These are phyloP conservation scores for Euphonia xanthogaster DNA, from an alignment of 2,797 vertebrate genomes.

Conservation along the genomic window DNA sequence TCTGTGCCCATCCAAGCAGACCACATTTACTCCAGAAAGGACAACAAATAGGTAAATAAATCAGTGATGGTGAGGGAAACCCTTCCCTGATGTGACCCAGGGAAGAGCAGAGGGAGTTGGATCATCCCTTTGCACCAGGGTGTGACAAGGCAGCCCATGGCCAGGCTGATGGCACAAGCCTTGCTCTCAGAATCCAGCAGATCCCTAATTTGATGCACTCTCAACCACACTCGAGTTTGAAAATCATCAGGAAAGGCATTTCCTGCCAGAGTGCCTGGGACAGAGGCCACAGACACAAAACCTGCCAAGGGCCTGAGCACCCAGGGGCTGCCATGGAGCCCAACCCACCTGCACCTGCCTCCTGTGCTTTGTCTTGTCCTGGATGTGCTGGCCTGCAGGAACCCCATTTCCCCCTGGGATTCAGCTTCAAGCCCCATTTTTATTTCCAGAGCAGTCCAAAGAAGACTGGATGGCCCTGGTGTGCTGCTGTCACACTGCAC, in stretches of 20 bases:
- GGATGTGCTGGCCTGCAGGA: background rate
- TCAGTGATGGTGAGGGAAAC: background rate
- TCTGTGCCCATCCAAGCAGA: background rate
- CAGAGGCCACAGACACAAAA: background rate
- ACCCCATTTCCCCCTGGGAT: background rate
- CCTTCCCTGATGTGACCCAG: background rate
- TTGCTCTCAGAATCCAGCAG: background rate
- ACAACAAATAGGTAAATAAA: background rate
- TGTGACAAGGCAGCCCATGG: accelerated
- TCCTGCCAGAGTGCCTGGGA: background rate
- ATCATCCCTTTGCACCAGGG: background rate
- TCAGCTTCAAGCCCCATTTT: background rate
- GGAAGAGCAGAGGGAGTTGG: background rate
- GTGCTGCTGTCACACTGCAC: background rate
- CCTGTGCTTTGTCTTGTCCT: background rate
- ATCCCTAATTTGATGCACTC: background rate
- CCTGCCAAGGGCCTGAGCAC: background rate
- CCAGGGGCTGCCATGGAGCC: background rate
- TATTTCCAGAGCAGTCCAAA: background rate
- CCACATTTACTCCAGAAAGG: background rate
- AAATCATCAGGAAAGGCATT: background rate
- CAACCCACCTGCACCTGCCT: background rate
- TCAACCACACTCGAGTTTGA: background rate
- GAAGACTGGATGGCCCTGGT: background rate
- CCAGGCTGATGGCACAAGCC: background rate